Conservation (phyloP, 2,888 invertebrate genomes). For the Cinara cedri region DNA sequence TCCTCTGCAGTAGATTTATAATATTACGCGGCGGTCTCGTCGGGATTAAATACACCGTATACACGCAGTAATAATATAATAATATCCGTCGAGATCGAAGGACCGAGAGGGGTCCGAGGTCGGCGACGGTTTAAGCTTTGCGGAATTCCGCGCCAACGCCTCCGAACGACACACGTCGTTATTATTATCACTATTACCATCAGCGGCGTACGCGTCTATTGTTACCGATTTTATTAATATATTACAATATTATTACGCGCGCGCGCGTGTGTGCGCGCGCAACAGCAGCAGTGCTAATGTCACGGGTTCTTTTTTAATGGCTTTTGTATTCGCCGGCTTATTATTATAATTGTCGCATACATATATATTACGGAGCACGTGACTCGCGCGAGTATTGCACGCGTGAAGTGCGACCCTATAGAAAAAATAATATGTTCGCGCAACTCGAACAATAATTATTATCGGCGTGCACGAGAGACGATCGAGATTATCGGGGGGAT, state of each 20-base stretch:
- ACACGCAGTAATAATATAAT: background rate
- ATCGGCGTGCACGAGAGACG: too few relatives aligned
- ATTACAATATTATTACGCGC: background rate
- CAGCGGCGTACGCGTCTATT: conserved; percentile 5
- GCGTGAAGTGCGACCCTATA: too few relatives aligned
- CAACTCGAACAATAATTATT: too few relatives aligned
- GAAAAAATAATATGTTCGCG: too few relatives aligned
- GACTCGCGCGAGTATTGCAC: too few relatives aligned
- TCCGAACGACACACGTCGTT: background rate
- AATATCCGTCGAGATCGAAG: background rate
- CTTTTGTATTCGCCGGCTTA: conserved; percentile 26
- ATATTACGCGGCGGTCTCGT: background rate
- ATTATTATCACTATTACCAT: background rate
- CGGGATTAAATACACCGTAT: conserved; percentile 17
- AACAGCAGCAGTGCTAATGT: background rate
- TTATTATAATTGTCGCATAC: too few relatives aligned
- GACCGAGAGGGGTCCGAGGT: background rate
- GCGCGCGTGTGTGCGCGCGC: background rate
- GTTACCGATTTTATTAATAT: conserved; percentile 20
- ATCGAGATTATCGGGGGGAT: too few relatives aligned
- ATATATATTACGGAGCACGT: too few relatives aligned
- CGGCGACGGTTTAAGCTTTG: background rate
- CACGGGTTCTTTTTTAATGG: conserved; percentile 21
- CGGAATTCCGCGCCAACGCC: conserved; percentile 50
- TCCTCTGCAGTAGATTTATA: conserved; percentile 51